Evolutionary conservation across 2,888 invertebrate genomes (phyloP).

Genomic region (Sesia apiformis): DNA sequence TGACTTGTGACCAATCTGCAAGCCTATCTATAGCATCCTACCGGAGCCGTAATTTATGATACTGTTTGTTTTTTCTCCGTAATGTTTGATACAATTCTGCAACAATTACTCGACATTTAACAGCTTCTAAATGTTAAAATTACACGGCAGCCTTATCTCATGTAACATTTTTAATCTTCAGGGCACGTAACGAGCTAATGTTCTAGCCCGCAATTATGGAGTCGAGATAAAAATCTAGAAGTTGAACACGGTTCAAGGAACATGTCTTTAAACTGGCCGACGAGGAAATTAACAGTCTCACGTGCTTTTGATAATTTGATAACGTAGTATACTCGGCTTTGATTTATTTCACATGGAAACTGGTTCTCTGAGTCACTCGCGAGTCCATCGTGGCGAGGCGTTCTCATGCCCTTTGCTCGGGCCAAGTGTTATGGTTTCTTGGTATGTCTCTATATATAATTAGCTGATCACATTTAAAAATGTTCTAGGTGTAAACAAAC

Average conservation of each 20-base stretch:
- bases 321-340: slow-evolving; percentile 49
- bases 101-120: neutral
- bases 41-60: neutral
- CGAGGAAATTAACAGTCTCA: slow-evolving; percentile 63
- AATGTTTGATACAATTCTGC: neutral
- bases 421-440: neutral
- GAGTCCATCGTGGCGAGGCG: slow-evolving; percentile 14
- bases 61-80: slow-evolving; percentile 1
- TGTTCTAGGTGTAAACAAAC: neutral
- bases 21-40: slow-evolving; percentile 10
- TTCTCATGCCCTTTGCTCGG: slow-evolving; percentile 49
- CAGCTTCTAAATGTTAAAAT: neutral
- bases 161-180: slow-evolving; percentile 21
- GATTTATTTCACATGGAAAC: slow-evolving; percentile 56
- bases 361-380: slow-evolving; percentile 45
- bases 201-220: slow-evolving; percentile 61
- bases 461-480: neutral
- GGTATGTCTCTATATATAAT: neutral
- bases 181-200: slow-evolving; percentile 32
- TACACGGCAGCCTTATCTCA: slow-evolving; percentile 12
- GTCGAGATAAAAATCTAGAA: slow-evolving; percentile 47
- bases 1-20: slow-evolving; percentile 32
- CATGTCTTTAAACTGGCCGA: slow-evolving; percentile 65
- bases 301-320: slow-evolving; percentile 73
- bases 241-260: slow-evolving; percentile 54